These are phyloP conservation scores for Clarias magur DNA, from an alignment of 2,113 vertebrate species.

Conservation along the genomic window DNA sequence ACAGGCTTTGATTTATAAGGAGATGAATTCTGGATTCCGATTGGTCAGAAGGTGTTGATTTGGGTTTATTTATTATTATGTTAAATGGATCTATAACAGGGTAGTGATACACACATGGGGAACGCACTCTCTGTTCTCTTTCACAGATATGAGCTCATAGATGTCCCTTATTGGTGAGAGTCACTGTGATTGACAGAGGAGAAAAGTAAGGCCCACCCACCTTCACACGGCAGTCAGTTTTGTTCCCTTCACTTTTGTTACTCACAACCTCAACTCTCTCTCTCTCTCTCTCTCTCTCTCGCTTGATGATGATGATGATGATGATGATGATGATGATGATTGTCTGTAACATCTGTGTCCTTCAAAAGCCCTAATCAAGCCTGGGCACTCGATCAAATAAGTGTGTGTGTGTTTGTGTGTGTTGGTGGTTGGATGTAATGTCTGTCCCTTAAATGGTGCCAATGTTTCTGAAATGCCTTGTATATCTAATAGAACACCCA, in stretches of 20 bases:
- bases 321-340: conserved; percentile 3
- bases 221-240: background rate
- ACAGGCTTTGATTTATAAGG: background rate
- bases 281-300: background rate
- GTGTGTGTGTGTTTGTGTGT: background rate
- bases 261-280: background rate
- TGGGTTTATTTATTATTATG: background rate
- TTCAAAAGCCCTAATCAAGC: conserved; percentile 23
- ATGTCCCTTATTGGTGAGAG: background rate
- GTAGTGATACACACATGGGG: background rate
- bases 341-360: background rate
- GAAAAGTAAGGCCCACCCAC: background rate
- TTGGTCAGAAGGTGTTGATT: background rate
- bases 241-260: background rate
- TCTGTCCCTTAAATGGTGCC: background rate
- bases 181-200: conserved; percentile 3
- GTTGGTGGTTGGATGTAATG: background rate
- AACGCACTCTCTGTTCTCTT: background rate
- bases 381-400: conserved; percentile 43
- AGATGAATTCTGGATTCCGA: background rate
- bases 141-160: background rate
- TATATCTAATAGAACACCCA: background rate
- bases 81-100: background rate
- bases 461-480: background rate
- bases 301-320: background rate